These are phyloP conservation scores for Xyrichtys novacula DNA, from an alignment of 2,797 vertebrate species.

Conservation along the genomic window DNA sequence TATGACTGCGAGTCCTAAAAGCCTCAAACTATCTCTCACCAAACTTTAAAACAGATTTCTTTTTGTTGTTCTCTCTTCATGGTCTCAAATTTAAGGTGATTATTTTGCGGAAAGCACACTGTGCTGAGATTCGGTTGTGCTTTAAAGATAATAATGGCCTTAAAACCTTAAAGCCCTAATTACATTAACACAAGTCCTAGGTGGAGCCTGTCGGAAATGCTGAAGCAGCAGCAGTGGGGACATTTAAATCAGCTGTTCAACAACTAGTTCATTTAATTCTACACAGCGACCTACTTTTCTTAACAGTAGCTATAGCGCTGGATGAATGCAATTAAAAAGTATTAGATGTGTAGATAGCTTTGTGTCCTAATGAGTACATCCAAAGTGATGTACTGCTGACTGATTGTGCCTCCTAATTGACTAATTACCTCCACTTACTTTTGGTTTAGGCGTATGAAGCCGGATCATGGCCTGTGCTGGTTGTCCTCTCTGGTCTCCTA, in stretches of 20 bases:
- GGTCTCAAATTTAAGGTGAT: constrained; percentile 34
- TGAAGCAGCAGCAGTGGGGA: constrained; percentile 58
- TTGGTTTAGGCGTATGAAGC: constrained; percentile 47
- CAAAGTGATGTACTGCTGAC: constrained; percentile 58
- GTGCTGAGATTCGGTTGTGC: constrained; percentile 39
- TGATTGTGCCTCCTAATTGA: constrained; percentile 50
- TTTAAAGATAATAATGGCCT: constrained; percentile 51
- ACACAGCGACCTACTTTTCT: constrained; percentile 42
- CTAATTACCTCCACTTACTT: constrained; percentile 75
- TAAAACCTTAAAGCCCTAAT: constrained; percentile 46
- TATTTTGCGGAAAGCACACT: constrained; percentile 57
- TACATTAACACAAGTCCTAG: constrained; percentile 46
- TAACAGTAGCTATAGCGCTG: constrained; percentile 1
- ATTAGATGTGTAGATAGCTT: constrained; percentile 31
- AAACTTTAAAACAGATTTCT: constrained; percentile 1
- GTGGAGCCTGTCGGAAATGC: constrained; percentile 34
- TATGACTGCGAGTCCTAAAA: constrained; percentile 39
- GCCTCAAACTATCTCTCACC: neutral
- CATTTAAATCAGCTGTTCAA: constrained; percentile 62
- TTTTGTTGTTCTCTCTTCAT: constrained; percentile 30
- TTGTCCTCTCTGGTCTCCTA: constrained; percentile 60
- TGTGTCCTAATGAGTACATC: constrained; percentile 40
- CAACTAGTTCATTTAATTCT: constrained; percentile 31
- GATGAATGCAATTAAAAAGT: constrained; percentile 55
- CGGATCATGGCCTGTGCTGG: constrained; percentile 37